Evolutionary conservation across 2,888 invertebrate genomes (phyloP).

Genomic region (Drosophila falleni): DNA sequence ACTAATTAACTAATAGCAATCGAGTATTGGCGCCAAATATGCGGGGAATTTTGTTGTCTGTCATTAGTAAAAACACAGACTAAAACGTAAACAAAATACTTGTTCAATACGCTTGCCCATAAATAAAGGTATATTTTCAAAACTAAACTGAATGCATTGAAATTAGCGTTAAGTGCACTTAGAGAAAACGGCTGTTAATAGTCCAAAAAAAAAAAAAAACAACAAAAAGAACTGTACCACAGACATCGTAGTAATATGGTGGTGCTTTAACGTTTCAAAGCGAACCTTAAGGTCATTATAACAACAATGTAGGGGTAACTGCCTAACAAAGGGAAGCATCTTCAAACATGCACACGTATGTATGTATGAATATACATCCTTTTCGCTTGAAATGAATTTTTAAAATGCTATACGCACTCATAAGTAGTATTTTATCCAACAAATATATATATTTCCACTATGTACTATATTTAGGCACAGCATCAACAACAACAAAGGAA

Average conservation of each 20-base stretch:
- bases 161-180: constrained; percentile 35
- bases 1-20: constrained; percentile 45
- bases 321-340: constrained; percentile 28
- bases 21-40: constrained; percentile 32
- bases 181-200: constrained; percentile 22
- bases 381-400: constrained; percentile 7
- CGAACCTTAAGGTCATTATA: constrained; percentile 9
- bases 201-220: background rate
- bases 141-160: constrained; percentile 36
- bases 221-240: constrained; percentile 44
- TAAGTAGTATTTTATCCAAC: constrained; percentile 32
- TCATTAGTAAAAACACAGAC: constrained; percentile 14
- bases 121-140: constrained; percentile 35
- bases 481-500: constrained; percentile 58
- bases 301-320: constrained; percentile 13
- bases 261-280: constrained; percentile 35
- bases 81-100: constrained; percentile 55
- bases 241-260: constrained; percentile 26
- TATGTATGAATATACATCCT: background rate
- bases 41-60: constrained; percentile 22
- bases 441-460: constrained; percentile 57
- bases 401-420: constrained; percentile 23
- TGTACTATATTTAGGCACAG: constrained; percentile 73
- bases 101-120: constrained; percentile 50
- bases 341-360: background rate